A percentile compares a stretch with the other conserved stretches of the same genome.
Evolutionary conservation across 2,113 vertebrate genomes (phyloP).

Genomic region (Alosa alosa): DNA sequence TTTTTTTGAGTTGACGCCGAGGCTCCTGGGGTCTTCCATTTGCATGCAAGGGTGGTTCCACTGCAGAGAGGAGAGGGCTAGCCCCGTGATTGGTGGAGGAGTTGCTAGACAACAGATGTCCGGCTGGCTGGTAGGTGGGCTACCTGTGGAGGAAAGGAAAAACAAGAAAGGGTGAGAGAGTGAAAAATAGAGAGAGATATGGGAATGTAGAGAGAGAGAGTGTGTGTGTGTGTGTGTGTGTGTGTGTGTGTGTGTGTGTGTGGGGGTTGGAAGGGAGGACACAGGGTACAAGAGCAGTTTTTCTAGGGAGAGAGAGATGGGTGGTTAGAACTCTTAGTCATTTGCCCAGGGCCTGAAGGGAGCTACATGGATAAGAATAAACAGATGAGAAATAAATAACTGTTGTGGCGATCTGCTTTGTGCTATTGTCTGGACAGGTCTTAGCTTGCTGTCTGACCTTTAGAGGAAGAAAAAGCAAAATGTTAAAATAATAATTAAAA

Average conservation of each 20-base stretch:
- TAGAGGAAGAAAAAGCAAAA: background rate
- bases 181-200: background rate
- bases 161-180: constrained; percentile 23
- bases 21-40: constrained; percentile 61
- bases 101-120: constrained; percentile 81
- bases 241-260: constrained; percentile 23
- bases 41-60: constrained; percentile 76
- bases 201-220: background rate
- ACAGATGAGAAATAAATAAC: background rate
- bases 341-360: background rate
- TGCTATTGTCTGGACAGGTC: background rate
- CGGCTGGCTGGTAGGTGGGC: constrained; percentile 64
- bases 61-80: constrained; percentile 68
- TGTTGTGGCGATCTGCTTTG: background rate
- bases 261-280: background rate
- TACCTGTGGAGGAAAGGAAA: constrained; percentile 69
- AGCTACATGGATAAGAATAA: background rate
- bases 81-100: constrained; percentile 70
- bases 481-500: background rate
- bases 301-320: background rate
- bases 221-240: constrained; percentile 26
- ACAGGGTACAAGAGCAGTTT: constrained; percentile 18
- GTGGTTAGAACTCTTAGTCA: background rate
- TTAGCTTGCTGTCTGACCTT: background rate
- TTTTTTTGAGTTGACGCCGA: constrained; percentile 24